Conservation (phyloP, 2,113 vertebrate genomes). For the Xenopus tropicalis region DNA sequence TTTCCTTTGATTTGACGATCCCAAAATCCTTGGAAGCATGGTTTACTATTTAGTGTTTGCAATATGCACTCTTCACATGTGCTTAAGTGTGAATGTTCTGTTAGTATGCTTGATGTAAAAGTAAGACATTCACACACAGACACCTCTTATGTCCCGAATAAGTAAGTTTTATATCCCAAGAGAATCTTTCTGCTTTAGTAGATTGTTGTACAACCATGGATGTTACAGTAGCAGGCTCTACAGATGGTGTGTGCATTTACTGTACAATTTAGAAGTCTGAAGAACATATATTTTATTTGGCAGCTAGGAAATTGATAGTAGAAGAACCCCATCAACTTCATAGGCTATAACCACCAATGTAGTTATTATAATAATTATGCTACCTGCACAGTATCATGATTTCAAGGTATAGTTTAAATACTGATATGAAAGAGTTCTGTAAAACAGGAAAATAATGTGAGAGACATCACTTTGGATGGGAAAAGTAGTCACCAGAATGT, state of each 20-base stretch:
- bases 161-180: slow-evolving; percentile 33
- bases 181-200: neutral
- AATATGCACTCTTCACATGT: neutral
- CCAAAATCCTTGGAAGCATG: neutral
- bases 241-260: neutral
- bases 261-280: neutral
- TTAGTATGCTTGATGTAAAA: slow-evolving; percentile 15
- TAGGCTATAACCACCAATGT: too few relatives aligned
- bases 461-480: too few relatives aligned
- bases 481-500: too few relatives aligned
- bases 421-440: too few relatives aligned
- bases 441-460: too few relatives aligned
- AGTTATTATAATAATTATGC: too few relatives aligned
- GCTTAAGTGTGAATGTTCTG: slow-evolving; percentile 29
- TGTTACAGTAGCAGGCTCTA: slow-evolving; percentile 21
- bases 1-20: slow-evolving; percentile 5
- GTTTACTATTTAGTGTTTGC: neutral
- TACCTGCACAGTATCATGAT: too few relatives aligned
- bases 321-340: neutral
- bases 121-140: neutral
- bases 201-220: neutral
- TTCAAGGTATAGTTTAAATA: too few relatives aligned
- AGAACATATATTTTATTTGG: slow-evolving; percentile 23
- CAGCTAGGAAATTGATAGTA: slow-evolving; percentile 4
- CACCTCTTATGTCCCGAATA: slow-evolving; percentile 19